Evolutionary conservation across 2,888 invertebrate genomes (phyloP), one percentile per base, ranked within the genome.

Genomic region (Aquatica leii): DNA sequence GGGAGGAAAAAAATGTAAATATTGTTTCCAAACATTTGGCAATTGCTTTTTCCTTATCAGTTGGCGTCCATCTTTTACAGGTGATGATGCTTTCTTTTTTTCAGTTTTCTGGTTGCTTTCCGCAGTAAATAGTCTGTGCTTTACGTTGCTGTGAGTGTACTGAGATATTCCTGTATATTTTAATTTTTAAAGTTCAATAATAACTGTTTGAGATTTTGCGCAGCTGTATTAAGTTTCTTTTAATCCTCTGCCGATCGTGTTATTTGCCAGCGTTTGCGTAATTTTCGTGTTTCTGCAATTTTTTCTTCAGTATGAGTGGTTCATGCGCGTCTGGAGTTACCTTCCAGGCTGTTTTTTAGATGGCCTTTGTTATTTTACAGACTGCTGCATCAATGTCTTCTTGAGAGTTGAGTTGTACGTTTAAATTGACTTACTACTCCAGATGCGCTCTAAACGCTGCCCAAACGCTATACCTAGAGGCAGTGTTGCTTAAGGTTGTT

Each of bases 301-400:
- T n/a, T n/a, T n/a, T n/a, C n/a, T n/a, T n/a, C n/a, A n/a, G n/a
- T n/a, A n/a, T n/a, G n/a, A n/a, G n/a, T n/a, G n/a, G n/a, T 46
- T 46, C 46, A 46, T 46, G 46, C 20, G 21, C 43, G 17, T 51
- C 20, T 35, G 34, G 24, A 24, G 24, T 24, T 24, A 6, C 24
- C 6, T 24, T 24, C 24, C 24, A 24, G 24, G 6, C 24, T 31
- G 58, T 40, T 50, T 49, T 34, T 40, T 58, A 37, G 2, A 58
- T 50, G 35, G 20, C 14, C 2, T 49, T 18, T 35, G 50, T 58
- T 24, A 60, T n/a, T 31, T 53, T 12, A n/a, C n/a, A n/a, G n/a
- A n/a, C 52, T 15, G 59, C 54, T 54, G 24, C 24, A 24, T 24
- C 24, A 6, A 24, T 24, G 24, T 24, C 24, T 24, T 24, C 24